Conservation (phyloP, 2,888 invertebrate species). For the Allacma fusca region DNA sequence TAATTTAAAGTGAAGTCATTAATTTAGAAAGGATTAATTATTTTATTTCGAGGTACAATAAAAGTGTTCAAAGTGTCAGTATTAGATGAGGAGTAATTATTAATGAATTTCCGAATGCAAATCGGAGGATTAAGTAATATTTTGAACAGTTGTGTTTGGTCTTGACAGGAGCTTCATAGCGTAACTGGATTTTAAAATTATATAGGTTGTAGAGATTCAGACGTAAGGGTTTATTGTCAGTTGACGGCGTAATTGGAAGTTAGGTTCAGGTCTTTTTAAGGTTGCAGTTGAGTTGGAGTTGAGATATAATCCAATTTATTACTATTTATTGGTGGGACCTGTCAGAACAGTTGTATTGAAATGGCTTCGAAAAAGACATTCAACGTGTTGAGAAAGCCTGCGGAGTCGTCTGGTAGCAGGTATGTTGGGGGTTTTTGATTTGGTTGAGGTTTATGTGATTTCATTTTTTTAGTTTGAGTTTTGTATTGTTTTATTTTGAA, state of each 20-base stretch:
- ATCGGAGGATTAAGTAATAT: background rate
- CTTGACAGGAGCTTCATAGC: background rate
- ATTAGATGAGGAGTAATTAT: background rate
- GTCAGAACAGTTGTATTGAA: background rate
- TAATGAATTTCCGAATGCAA: background rate
- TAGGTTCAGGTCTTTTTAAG: background rate
- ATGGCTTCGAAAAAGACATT: constrained; percentile 37
- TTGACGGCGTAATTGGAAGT: too few species aligned
- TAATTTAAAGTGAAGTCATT: too few species aligned
- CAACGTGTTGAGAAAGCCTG: constrained; percentile 27
- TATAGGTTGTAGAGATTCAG: background rate
- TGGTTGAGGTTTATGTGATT: too few species aligned
- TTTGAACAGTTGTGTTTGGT: background rate
- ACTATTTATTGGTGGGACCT: too few species aligned
- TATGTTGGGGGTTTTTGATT: constrained; percentile 12
- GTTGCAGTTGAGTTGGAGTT: background rate
- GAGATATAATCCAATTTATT: background rate
- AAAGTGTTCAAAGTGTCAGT: background rate
- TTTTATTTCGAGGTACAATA: too few species aligned
- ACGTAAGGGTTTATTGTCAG: background rate
- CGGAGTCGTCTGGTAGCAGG: constrained; percentile 46
- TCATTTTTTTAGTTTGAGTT: background rate
- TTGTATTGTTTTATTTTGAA: background rate
- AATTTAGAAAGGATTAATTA: too few species aligned
- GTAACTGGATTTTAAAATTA: background rate